A percentile compares a stretch with the other conserved stretches of the same genome.
Evolutionary conservation across 2,113 vertebrate species (phyloP).

Genomic region (Axis porcinus): DNA sequence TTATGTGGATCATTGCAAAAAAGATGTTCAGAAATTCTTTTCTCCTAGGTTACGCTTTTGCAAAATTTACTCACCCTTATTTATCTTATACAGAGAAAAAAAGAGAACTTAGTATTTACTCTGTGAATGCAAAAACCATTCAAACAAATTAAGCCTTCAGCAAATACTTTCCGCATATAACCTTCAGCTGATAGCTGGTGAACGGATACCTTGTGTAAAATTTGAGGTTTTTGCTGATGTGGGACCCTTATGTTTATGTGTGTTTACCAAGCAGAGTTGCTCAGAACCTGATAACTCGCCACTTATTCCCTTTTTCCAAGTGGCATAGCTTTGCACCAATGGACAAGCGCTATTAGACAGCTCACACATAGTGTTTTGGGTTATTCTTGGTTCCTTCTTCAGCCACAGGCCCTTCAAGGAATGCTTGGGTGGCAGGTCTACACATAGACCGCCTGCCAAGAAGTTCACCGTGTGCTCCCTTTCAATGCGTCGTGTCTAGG

Average conservation of each 20-base stretch:
- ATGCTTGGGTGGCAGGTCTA: no score
- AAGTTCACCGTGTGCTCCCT: not conserved
- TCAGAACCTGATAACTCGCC: not conserved
- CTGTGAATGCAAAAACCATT: not conserved
- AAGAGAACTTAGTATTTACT: not conserved
- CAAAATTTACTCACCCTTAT: not conserved
- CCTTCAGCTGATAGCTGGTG: not conserved
- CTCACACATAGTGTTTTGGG: not conserved
- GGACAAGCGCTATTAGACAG: not conserved
- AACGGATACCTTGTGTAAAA: not conserved
- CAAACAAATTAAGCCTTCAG: not conserved
- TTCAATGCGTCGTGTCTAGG: fast-evolving
- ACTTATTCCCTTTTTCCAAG: not conserved
- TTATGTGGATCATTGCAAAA: not conserved
- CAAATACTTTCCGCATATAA: not conserved
- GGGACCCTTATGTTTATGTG: not conserved
- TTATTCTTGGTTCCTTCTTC: not conserved
- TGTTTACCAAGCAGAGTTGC: not conserved
- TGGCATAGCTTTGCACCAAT: not conserved
- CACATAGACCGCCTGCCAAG: not conserved
- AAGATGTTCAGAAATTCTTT: not conserved
- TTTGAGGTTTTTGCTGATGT: not conserved
- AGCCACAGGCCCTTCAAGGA: not conserved
- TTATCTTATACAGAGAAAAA: not conserved
- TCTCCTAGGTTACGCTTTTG: fast-evolving